phyloP scores from a whole-genome alignment of 1,140 invertebrate species.

The Drosophila nannoptera region DNA sequence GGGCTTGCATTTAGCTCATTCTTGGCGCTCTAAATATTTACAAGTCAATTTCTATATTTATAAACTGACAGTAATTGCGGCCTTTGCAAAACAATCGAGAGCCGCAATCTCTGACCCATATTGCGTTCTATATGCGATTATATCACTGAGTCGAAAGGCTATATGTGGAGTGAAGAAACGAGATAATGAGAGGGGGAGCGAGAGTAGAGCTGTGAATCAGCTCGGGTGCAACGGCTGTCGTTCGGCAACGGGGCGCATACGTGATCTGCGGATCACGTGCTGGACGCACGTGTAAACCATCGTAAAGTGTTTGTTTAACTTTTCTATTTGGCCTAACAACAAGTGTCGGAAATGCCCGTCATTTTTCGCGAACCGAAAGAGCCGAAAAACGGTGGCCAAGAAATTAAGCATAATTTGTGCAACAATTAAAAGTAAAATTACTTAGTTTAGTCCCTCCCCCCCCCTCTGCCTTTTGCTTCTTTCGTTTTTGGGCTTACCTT shows the following conservation, averaged over 20 bases:
- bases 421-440: conserved; percentile 60
- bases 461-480: not conserved
- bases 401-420: conserved; percentile 66
- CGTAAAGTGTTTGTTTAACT: conserved; percentile 10
- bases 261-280: conserved; percentile 43
- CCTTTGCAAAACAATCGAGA: conserved; percentile 28
- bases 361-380: conserved; percentile 14
- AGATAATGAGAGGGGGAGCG: too few relatives aligned
- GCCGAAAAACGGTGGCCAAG: not conserved
- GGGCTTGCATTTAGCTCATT: not conserved
- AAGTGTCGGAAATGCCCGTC: conserved; percentile 64
- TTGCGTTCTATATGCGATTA: conserved; percentile 20
- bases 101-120: conserved; percentile 48
- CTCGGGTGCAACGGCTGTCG: not conserved
- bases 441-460: not conserved
- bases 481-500: conserved; percentile 46
- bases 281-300: conserved; percentile 47
- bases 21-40: conserved; percentile 14
- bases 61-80: conserved; percentile 37
- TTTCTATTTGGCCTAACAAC: conserved; percentile 20
- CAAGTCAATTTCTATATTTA: conserved; percentile 1
- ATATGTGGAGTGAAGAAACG: too few relatives aligned
- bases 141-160: conserved; percentile 7
- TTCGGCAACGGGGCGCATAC: conserved; percentile 11
- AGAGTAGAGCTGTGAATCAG: too few relatives aligned